These are phyloP conservation scores for Polyploca ridens DNA, from an alignment of 2,888 invertebrate genomes.

Conservation along the genomic window DNA sequence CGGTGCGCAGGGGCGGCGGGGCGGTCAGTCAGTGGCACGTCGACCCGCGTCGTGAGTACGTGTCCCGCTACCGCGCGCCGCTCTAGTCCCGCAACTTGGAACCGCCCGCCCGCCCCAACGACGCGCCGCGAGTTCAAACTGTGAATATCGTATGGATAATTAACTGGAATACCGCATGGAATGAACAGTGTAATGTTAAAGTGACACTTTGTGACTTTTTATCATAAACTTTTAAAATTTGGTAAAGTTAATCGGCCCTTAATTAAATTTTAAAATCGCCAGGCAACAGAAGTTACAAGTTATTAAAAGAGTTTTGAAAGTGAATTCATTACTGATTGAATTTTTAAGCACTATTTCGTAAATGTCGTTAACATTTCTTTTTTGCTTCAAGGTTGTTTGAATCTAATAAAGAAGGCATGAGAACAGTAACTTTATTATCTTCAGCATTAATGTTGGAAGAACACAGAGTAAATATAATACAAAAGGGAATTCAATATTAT, in stretches of 20 bases:
- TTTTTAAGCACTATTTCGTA: background rate
- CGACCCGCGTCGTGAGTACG: slow-evolving; percentile 66
- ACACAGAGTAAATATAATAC: too few relatives aligned
- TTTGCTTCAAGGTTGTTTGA: background rate
- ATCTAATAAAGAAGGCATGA: background rate
- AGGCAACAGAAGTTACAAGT: background rate
- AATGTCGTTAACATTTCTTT: background rate
- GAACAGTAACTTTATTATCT: too few relatives aligned
- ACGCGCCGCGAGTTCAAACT: slow-evolving; percentile 31
- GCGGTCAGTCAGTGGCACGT: slow-evolving; percentile 67
- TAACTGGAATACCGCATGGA: slow-evolving; percentile 37
- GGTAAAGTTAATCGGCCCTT: background rate
- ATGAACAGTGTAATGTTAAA: slow-evolving; percentile 45
- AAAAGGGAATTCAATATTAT: too few relatives aligned
- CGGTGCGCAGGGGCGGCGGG: slow-evolving; percentile 44
- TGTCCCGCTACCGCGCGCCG: slow-evolving; percentile 38
- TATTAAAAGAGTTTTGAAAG: background rate
- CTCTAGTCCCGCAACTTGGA: slow-evolving; percentile 37
- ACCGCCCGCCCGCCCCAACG: slow-evolving; percentile 35
- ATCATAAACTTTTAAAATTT: slow-evolving; percentile 2
- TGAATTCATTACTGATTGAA: background rate
- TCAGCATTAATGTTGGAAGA: too few relatives aligned
- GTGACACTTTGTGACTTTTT: slow-evolving; percentile 41
- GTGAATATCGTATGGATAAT: slow-evolving; percentile 34
- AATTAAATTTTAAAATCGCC: background rate